Evolutionary conservation across 92 coral and sea anemone species (phyloP).

Genomic region (Zoanthus sociatus): DNA sequence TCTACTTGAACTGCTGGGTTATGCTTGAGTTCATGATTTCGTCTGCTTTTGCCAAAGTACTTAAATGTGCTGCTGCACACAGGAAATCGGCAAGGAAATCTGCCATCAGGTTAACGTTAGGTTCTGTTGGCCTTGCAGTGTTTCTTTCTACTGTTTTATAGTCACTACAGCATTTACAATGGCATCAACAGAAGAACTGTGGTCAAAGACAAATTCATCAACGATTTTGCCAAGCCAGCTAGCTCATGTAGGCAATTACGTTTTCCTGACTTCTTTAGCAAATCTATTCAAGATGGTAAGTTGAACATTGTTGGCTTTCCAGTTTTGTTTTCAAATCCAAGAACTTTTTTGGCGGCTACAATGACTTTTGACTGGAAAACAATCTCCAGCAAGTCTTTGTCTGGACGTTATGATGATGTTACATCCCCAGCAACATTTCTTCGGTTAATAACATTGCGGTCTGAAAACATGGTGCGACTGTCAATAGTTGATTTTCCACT

Average conservation of each 20-base stretch:
- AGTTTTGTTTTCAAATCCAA: slow-evolving; percentile 62
- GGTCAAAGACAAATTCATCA: slow-evolving; percentile 60
- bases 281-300: slow-evolving; percentile 38
- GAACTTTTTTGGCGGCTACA: slow-evolving; percentile 60
- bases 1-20: slow-evolving; percentile 61
- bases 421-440: slow-evolving; percentile 71
- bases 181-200: slow-evolving; percentile 28
- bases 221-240: slow-evolving; percentile 56
- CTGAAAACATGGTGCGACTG: slow-evolving; percentile 63
- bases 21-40: slow-evolving; percentile 71
- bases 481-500: slow-evolving; percentile 66
- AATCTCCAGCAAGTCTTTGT: slow-evolving; percentile 65
- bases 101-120: slow-evolving; percentile 56
- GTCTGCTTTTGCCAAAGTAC: slow-evolving; percentile 66
- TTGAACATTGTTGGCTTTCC: slow-evolving; percentile 55
- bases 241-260: slow-evolving; percentile 55
- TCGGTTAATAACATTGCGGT: slow-evolving; percentile 63
- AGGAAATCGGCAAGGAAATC: slow-evolving; percentile 73
- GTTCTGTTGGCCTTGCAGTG: slow-evolving; percentile 49
- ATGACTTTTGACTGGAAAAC: slow-evolving; percentile 47
- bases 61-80: slow-evolving; percentile 69
- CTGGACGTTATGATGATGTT: slow-evolving; percentile 64
- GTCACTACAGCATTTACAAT: slow-evolving; percentile 52
- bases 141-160: slow-evolving; percentile 57
- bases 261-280: slow-evolving; percentile 50